Conservation (phyloP, 1,140 invertebrate genomes). For the Magallana gigas region DNA sequence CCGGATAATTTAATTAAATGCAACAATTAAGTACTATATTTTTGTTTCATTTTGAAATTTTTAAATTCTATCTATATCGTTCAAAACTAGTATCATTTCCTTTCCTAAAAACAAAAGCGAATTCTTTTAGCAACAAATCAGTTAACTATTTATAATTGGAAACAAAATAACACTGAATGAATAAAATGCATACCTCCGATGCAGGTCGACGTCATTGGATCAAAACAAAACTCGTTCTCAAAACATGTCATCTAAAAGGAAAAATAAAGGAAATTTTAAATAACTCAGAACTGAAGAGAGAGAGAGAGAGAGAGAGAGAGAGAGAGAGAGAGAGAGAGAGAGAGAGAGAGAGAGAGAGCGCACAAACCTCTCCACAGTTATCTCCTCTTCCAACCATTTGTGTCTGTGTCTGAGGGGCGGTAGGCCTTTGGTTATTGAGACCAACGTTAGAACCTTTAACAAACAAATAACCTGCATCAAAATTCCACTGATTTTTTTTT, state of each 20-base stretch:
- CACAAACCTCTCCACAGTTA: slow-evolving; percentile 18
- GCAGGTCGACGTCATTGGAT: neutral
- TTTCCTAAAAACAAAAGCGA: no score
- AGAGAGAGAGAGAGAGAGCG: neutral
- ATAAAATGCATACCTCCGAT: neutral
- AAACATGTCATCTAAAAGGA: neutral
- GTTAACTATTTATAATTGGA: no score
- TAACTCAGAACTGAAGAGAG: neutral
- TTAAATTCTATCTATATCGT: no score
- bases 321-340: neutral
- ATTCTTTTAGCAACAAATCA: no score
- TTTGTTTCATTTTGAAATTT: no score
- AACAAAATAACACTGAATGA: no score
- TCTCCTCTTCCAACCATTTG: neutral
- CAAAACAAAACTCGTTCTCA: slow-evolving; percentile 19
- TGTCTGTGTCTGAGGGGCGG: neutral
- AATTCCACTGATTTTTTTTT: no score
- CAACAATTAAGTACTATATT: no score
- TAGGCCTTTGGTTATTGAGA: neutral
- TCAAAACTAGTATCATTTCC: no score
- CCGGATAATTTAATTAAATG: no score
- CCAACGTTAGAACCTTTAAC: neutral
- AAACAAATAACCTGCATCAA: neutral
- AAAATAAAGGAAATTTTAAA: neutral
- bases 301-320: neutral